A percentile compares a stretch with the other conserved stretches of the same genome.
phyloP scores from a whole-genome alignment of 2,797 vertebrate species.

The Ctenopoma multispine region DNA sequence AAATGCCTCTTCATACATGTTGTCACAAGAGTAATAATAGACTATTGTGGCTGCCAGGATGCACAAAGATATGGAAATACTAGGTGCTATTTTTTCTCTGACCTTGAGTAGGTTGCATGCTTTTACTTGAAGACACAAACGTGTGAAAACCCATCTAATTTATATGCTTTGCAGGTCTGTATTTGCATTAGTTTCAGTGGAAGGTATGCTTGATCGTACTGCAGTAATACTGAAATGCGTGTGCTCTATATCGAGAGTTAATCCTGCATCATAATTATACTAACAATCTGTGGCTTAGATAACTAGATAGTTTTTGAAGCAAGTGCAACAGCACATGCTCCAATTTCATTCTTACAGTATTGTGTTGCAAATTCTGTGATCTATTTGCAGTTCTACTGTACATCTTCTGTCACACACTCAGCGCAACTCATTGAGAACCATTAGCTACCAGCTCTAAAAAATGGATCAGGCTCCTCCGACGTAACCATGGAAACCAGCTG shows the following conservation, averaged over 20 bases:
- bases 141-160: conserved; percentile 11
- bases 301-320: conserved; percentile 63
- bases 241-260: conserved; percentile 30
- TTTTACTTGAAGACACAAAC: conserved; percentile 1
- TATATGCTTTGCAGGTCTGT: conserved; percentile 20
- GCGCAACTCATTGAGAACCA: conserved; percentile 69
- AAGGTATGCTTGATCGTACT: conserved; percentile 24
- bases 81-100: conserved; percentile 20
- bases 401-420: conserved; percentile 58
- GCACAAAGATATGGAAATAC: conserved; percentile 16
- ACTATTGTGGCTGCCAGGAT: conserved; percentile 7
- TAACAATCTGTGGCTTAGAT: conserved; percentile 40
- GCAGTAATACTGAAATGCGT: conserved; percentile 25
- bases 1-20: neutral
- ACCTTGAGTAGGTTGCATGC: conserved; percentile 25
- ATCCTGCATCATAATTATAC: conserved; percentile 45
- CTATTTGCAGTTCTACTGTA: conserved; percentile 74
- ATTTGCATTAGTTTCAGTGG: conserved; percentile 1
- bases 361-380: conserved; percentile 42
- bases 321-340: conserved; percentile 31
- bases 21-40: neutral
- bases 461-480: conserved; percentile 73
- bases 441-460: conserved; percentile 73
- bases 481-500: conserved; percentile 82
- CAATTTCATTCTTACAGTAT: conserved; percentile 47